These are phyloP conservation scores for Rhamnusium bicolor DNA, from an alignment of 2,888 invertebrate genomes.

Conservation along the genomic window DNA sequence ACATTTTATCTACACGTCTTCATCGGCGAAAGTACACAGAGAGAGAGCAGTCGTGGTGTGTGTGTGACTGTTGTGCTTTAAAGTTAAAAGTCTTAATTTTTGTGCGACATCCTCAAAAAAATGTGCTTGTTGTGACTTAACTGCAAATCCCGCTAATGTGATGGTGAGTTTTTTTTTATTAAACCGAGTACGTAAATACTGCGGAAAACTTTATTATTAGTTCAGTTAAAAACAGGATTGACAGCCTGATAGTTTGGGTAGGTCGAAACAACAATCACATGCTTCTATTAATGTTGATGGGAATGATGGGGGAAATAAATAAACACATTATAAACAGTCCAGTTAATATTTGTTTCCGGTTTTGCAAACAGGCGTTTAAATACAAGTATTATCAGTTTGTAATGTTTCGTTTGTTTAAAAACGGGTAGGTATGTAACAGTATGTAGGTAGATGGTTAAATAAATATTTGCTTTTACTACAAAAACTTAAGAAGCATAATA, in stretches of 20 bases:
- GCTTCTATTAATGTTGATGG: not conserved
- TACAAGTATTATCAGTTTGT: not conserved
- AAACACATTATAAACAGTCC: not conserved
- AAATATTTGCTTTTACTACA: too few relatives aligned
- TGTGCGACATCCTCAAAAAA: slow-evolving; percentile 4
- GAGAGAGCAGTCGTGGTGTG: slow-evolving; percentile 1
- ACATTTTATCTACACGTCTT: slow-evolving; percentile 28
- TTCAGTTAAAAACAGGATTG: not conserved
- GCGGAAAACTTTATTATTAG: too few relatives aligned
- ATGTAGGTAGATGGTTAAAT: too few relatives aligned
- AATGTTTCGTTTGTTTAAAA: not conserved
- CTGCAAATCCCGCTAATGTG: not conserved
- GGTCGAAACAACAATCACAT: slow-evolving; percentile 34
- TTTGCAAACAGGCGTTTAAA: not conserved
- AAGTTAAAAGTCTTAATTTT: not conserved
- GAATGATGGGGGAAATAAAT: not conserved
- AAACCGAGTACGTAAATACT: too few relatives aligned
- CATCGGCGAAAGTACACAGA: slow-evolving; percentile 4
- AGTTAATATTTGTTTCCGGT: not conserved
- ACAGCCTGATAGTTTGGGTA: slow-evolving; percentile 1
- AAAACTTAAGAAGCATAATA: too few relatives aligned
- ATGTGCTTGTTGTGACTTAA: slow-evolving; percentile 20
- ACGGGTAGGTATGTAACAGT: too few relatives aligned
- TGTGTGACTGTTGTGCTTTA: slow-evolving; percentile 8
- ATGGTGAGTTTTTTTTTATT: slow-evolving; percentile 10